Evolutionary conservation across 2,113 vertebrate species (phyloP).

Genomic region (Rostratula benghalensis): DNA sequence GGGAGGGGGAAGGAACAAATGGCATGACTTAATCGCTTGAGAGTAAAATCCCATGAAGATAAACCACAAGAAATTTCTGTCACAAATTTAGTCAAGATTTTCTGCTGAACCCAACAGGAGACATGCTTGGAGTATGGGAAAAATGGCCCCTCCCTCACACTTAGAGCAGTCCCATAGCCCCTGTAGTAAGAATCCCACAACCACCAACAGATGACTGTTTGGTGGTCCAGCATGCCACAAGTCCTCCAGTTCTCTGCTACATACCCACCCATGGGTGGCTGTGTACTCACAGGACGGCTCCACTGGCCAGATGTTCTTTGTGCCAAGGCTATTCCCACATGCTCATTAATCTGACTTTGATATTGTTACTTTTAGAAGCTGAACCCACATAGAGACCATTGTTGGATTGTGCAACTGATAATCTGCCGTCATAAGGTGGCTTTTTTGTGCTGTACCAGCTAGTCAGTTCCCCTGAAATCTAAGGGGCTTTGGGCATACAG

Average conservation of each 20-base stretch:
- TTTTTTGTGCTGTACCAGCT: slow-evolving; percentile 5
- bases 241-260: not conserved
- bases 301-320: not conserved
- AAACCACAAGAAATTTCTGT: not conserved
- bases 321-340: slow-evolving; percentile 23
- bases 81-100: not conserved
- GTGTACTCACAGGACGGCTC: not conserved
- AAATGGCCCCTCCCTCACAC: not conserved
- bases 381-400: not conserved
- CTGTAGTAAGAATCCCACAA: not conserved
- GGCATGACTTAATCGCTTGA: not conserved
- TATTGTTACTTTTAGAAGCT: slow-evolving; percentile 39
- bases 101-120: not conserved
- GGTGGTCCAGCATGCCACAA: not conserved
- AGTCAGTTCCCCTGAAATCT: not conserved
- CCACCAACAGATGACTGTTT: not conserved
- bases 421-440: not conserved
- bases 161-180: not conserved
- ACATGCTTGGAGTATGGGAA: not conserved
- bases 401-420: not conserved
- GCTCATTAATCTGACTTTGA: slow-evolving; percentile 40
- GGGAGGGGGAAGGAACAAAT: rapidly evolving
- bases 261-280: not conserved
- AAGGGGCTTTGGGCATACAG: not conserved
- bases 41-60: not conserved